These are phyloP conservation scores for Rhodeus uyekii DNA, from an alignment of 2,797 vertebrate species.

Conservation along the genomic window DNA sequence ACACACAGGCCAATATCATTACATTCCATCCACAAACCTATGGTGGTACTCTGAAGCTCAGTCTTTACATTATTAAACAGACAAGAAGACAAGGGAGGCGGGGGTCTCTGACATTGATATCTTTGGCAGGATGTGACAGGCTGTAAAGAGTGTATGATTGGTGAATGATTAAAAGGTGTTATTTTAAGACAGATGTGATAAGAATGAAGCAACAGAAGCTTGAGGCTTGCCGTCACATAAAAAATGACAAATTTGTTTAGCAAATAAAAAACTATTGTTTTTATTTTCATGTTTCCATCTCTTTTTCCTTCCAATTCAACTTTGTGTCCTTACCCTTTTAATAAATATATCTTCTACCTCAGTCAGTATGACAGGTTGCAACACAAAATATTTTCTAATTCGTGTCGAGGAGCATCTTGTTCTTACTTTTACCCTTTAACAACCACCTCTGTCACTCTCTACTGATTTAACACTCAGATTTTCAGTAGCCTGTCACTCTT, in stretches of 20 bases:
- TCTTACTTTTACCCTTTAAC: slow-evolving; percentile 32
- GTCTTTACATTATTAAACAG: slow-evolving; percentile 25
- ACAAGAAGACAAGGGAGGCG: not conserved
- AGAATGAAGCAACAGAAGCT: not conserved
- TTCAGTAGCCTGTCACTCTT: not conserved
- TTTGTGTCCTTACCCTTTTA: not conserved
- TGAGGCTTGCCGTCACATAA: not conserved
- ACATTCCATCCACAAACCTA: slow-evolving; percentile 1
- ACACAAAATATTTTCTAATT: not conserved
- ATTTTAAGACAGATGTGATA: not conserved
- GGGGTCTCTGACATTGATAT: slow-evolving; percentile 1
- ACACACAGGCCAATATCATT: not conserved
- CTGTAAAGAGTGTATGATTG: not conserved
- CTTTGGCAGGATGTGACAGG: slow-evolving; percentile 10
- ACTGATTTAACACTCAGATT: not conserved
- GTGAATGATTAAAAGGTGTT: not conserved
- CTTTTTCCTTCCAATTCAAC: not conserved
- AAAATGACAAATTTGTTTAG: not conserved
- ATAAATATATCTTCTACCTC: not conserved
- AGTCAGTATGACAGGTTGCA: slow-evolving; percentile 27
- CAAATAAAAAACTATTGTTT: not conserved
- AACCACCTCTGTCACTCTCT: slow-evolving; percentile 33
- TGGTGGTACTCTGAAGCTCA: not conserved
- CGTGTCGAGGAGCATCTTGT: not conserved
- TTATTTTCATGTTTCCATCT: not conserved